A percentile compares a stretch with the other conserved stretches of the same genome.
Conservation (phyloP, 2,888 invertebrate genomes). For the Cheiracanthium punctorium region DNA sequence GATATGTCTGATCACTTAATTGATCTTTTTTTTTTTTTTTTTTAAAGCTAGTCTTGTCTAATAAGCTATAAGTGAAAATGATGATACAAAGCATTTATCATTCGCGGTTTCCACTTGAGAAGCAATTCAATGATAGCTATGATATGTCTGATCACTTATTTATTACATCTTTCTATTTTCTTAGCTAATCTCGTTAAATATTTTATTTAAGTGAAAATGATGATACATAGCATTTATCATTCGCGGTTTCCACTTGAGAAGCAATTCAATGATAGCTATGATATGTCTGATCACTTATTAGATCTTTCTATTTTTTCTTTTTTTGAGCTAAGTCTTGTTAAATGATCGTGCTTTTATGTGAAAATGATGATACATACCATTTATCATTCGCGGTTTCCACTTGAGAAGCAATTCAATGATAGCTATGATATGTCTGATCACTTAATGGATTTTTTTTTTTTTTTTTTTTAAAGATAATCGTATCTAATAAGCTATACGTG, state of each 20-base stretch:
- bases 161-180: too few relatives aligned
- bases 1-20: background rate
- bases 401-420: background rate
- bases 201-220: background rate
- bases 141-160: background rate
- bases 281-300: background rate
- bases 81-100: background rate
- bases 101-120: slow-evolving; percentile 6
- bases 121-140: background rate
- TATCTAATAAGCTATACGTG: background rate
- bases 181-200: too few relatives aligned
- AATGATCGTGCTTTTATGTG: background rate
- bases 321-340: background rate
- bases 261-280: background rate
- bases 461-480: too few relatives aligned
- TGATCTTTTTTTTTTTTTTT: too few relatives aligned
- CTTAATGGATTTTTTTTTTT: too few relatives aligned
- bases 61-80: too few relatives aligned
- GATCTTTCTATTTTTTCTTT: too few relatives aligned
- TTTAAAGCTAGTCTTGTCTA: too few relatives aligned
- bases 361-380: background rate
- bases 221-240: background rate
- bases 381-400: background rate
- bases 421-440: background rate
- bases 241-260: slow-evolving; percentile 19